phyloP scores from a whole-genome alignment of 2,888 invertebrate species.

The Microplitis manilae region DNA sequence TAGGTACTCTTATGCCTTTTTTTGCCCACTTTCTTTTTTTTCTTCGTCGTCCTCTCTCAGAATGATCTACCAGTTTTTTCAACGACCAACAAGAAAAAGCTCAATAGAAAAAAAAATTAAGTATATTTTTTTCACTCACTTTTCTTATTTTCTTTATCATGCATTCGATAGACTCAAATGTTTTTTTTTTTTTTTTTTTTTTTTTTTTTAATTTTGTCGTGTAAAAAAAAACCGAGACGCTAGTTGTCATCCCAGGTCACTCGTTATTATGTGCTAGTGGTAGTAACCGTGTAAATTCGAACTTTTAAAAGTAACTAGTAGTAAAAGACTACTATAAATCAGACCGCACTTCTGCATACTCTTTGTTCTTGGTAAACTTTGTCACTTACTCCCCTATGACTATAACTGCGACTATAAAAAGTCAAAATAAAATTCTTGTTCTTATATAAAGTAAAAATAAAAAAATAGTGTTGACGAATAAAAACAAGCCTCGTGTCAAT shows the following conservation, averaged over 20 bases:
- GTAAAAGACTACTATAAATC: no score
- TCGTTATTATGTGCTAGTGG: no score
- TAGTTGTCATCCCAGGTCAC: no score
- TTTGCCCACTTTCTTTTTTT: constrained; percentile 1
- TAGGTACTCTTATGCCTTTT: not conserved
- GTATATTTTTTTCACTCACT: not conserved
- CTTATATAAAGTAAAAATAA: no score
- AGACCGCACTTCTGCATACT: no score
- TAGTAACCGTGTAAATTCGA: no score
- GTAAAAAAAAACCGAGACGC: not conserved
- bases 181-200: not conserved
- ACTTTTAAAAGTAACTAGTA: no score
- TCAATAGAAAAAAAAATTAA: not conserved
- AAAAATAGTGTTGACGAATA: not conserved
- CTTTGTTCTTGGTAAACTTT: no score
- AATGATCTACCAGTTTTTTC: constrained; percentile 27
- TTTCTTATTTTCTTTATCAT: not conserved
- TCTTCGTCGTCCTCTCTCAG: constrained; percentile 20
- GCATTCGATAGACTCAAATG: not conserved
- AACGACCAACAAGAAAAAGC: constrained; percentile 2
- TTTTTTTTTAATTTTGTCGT: not conserved
- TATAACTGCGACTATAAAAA: not conserved
- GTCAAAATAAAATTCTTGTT: not conserved
- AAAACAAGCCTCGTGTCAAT: constrained; percentile 21
- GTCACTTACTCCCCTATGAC: no score